Conservation (phyloP, 1,140 invertebrate genomes). For the Drosophila kanapiae region DNA sequence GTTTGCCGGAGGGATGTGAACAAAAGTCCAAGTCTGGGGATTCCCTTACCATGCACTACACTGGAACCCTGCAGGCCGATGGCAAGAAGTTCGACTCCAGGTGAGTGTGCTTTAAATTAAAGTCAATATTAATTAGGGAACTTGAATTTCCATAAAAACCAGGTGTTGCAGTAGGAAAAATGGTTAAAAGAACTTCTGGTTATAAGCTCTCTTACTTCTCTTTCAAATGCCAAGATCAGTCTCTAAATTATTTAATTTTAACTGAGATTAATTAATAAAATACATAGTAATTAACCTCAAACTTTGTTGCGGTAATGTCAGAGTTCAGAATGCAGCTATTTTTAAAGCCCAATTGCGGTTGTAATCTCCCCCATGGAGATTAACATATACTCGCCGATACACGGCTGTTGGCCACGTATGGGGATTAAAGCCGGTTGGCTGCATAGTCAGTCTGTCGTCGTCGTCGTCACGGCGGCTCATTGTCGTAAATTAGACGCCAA, state of each 20-base stretch:
- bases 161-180: no score
- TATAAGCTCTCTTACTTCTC: no score
- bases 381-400: slow-evolving; percentile 32
- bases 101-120: slow-evolving; percentile 86
- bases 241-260: not conserved
- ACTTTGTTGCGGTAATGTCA: slow-evolving; percentile 8
- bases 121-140: not conserved
- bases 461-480: slow-evolving; percentile 64
- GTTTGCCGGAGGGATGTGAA: slow-evolving; percentile 92
- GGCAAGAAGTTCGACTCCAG: slow-evolving; percentile 97
- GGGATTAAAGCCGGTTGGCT: slow-evolving; percentile 33
- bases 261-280: not conserved
- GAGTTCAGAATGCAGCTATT: slow-evolving; percentile 10
- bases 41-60: slow-evolving; percentile 97
- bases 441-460: slow-evolving; percentile 65
- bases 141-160: not conserved
- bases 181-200: no score
- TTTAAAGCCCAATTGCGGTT: slow-evolving; percentile 14
- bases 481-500: slow-evolving; percentile 84
- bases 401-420: slow-evolving; percentile 14
- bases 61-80: slow-evolving; percentile 92
- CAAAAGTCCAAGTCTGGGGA: slow-evolving; percentile 94
- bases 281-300: not conserved
- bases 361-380: slow-evolving; percentile 37
- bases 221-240: not conserved